Percentiles rank a stretch among this genome's conserved stretches.
These are phyloP conservation scores for Leptinotarsa defecta DNA, from an alignment of 1,140 invertebrate species.

Conservation along the genomic window DNA sequence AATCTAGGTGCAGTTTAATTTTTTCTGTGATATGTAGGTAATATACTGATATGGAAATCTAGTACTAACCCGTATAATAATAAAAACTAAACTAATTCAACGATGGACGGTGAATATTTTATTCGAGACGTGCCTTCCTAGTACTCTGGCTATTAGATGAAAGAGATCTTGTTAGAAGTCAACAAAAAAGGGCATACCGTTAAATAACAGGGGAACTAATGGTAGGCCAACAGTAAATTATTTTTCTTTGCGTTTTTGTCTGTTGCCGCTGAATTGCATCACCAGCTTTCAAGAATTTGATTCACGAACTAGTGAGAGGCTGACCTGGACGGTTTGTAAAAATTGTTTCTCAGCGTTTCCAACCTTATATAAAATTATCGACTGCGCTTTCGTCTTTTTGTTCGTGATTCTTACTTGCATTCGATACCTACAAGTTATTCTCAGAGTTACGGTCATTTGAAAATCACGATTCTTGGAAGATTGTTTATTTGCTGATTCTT, in stretches of 20 bases:
- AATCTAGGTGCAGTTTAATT: too few species aligned
- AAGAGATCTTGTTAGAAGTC: constrained; percentile 3
- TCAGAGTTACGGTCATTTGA: background rate
- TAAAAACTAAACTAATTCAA: background rate
- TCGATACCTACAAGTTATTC: background rate
- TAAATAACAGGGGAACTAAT: constrained; percentile 4
- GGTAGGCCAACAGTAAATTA: constrained; percentile 8
- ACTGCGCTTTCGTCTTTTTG: background rate
- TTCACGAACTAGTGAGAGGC: background rate
- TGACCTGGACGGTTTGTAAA: background rate
- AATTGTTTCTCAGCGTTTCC: background rate
- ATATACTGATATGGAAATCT: background rate
- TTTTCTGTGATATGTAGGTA: too few species aligned
- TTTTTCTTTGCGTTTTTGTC: background rate
- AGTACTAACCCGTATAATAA: background rate
- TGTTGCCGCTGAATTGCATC: background rate
- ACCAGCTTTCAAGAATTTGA: background rate
- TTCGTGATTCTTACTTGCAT: background rate
- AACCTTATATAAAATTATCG: background rate
- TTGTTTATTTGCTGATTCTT: background rate
- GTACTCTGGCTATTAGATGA: constrained; percentile 4
- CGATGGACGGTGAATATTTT: background rate
- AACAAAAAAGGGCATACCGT: constrained; percentile 8
- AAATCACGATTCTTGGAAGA: constrained; percentile 8
- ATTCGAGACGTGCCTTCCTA: background rate